Evolutionary conservation across 2,888 invertebrate genomes (phyloP).

Genomic region (Drosophila emarginata): DNA sequence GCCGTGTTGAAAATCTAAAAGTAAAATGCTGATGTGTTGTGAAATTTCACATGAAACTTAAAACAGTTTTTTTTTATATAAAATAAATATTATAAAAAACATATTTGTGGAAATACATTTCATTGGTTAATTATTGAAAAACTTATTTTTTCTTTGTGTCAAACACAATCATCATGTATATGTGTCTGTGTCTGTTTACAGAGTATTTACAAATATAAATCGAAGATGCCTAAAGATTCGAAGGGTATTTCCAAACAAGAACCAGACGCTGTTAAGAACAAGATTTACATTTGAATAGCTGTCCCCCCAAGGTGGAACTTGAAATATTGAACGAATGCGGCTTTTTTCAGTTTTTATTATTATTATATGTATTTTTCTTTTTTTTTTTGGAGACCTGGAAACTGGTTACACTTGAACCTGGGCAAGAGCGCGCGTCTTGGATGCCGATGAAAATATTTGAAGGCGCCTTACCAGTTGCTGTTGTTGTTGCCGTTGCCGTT

Average conservation of each 20-base stretch:
- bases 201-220: background rate
- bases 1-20: too few species aligned
- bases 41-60: too few species aligned
- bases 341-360: constrained; percentile 16
- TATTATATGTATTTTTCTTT: constrained; percentile 14
- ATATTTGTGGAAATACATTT: too few species aligned
- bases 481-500: constrained; percentile 14
- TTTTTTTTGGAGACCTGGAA: constrained; percentile 50
- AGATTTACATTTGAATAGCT: constrained; percentile 64
- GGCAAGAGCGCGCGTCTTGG: constrained; percentile 32
- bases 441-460: constrained; percentile 53
- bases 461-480: constrained; percentile 46
- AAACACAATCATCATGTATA: too few species aligned
- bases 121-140: too few species aligned
- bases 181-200: background rate
- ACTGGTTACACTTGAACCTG: constrained; percentile 77
- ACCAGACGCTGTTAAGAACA: constrained; percentile 49
- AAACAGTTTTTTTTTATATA: too few species aligned
- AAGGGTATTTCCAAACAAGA: constrained; percentile 29
- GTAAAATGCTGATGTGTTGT: too few species aligned
- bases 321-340: constrained; percentile 43
- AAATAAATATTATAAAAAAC: too few species aligned
- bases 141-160: too few species aligned
- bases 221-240: background rate
- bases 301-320: constrained; percentile 45